Base-by-base conservation (phyloP, 2,113 vertebrate genomes). In the Astur gentilis region DNA sequence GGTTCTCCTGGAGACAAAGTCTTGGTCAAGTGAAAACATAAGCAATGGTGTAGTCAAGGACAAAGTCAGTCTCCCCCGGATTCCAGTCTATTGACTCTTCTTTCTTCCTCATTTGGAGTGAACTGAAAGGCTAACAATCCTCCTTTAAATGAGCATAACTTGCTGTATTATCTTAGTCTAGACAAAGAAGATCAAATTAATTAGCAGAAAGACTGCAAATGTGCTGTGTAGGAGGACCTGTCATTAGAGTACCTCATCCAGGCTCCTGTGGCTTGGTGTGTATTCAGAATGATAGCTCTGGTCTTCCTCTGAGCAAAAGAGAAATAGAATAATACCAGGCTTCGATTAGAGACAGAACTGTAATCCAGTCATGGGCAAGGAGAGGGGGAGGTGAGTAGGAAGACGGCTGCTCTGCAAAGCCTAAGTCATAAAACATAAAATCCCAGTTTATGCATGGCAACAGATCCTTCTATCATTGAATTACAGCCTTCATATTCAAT, bases 131-230 rank as follows among this genome's bases (percentile, higher is more conserved):
- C 83, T 87, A 87, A 90, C 3, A 0, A 55, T 95, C 58, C 70
- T 91, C 47, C 94, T 94, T 91, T 89, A 93, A 95, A 95, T 77
- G 50, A 93, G 84, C 82, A 60, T 64, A 84, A 69, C 78, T 94
- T 75, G 27, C 87, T 92, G 90, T 90, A 90, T 93, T 97, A 96
- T 96, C 94, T 97, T 96, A 83, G 97, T 97, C 96, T 97, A 98
- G 97, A 98, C 97, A 97, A 98, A 98, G 90, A 93, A 97, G 98
- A 97, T 97, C 82, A 97, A 97, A 95, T 95, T 95, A 96, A 98
- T 98, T 98, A 97, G 94, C 72, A 97, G 91, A 97, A 97, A 97
- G 96, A 86, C 95, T 97, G 87, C 60, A 97, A 97, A 96, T 97
- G 90, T 91, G 88, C 97, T 97, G 92, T 96, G 97, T 97, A 97